Evolutionary conservation across 2,797 vertebrate species (phyloP), one percentile per base, ranked within the genome.

Genomic region (Emydoidea blandingii): DNA sequence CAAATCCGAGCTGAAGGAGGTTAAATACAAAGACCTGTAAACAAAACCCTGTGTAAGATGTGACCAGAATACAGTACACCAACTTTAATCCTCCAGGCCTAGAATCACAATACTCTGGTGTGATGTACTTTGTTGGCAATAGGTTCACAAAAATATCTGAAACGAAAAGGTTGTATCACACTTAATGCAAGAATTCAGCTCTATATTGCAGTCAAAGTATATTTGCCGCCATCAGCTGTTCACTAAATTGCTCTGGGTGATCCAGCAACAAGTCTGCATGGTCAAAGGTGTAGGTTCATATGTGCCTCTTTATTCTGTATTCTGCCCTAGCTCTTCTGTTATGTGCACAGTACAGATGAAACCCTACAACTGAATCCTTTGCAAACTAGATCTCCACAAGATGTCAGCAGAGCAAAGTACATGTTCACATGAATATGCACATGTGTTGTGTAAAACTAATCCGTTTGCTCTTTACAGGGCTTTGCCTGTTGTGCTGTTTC

Each of bases 351-450:
- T 85, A 76, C 91, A 83, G 94, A 41, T 12, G 87, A 83, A 85
- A 3, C 19, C 88, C 23, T 49, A 34, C 74, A 93, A 84, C 23
- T 0, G 85, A 62, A 5, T 23, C 4, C 25, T 81, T 79, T 79
- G 89, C 89, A 80, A 34, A 79, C 93, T 81, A 83, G 92, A 92
- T 92, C 97, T 95, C 96, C 96, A 97, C 96, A 95, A 97, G 97
- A 93, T 97, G 96, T 97, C 97, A 97, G 96, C 96, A 97, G 79
- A 97, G 95, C 92, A 89, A 93, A 94, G 85, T 80, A 86, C 93
- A 94, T 87, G 85, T 85, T 89, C 80, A 2, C 27, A 21, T 82
- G 15, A 29, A 86, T n/a, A 62, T 88, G 87, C 49, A 68, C 6
- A 0, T 86, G 76, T 37, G 72, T 92, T 62, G 41, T 59, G 10